Evolutionary conservation across 2,113 vertebrate genomes (phyloP), one percentile per base, ranked within the genome.

Genomic region (Trichechus manatus): DNA sequence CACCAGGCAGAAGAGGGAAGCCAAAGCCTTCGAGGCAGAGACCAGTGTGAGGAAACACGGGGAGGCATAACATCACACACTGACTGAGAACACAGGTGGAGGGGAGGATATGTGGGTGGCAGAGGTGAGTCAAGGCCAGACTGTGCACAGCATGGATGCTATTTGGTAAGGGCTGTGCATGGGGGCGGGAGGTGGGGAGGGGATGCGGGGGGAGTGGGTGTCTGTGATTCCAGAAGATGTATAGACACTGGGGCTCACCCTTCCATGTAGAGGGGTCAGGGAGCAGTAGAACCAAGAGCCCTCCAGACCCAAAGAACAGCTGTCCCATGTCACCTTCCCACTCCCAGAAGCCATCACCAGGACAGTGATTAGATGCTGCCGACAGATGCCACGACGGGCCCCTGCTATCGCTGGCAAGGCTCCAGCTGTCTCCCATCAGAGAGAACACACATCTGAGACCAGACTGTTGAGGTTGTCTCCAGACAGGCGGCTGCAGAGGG

Each of bases 401-500:
- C 63, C 44, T 1, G 10, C 91, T 74, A 4, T 85, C 53, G 1
- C 83, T 6, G 1, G 56, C 1, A 6, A 93, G 83, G 29, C 59
- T 87, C 75, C 56, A 80, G 97, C 89, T 91, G 83, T 78, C 96
- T 93, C 50, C 70, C 75, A 14, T 61, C 89, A 80, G 89, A 92
- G 29, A 93, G 81, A 92, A 87, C 87, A 93, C 89, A 84, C 86
- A 77, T 87, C 94, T 87, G 94, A 91, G 94, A 81, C 78, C 82
- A 91, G 85, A 88, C 89, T 95, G 97, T 97, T 81, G 96, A 91
- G 89, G 59, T 9, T 87, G 89, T 95, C 96, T 96, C 79, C 83
- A 96, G 79, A 93, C 91, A 95, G 88, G 66, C 27, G 1, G 68
- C 94, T 9, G 22, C 1, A 0, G 70, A 39, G 36, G 83, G 44